Evolutionary conservation across 2,113 vertebrate genomes (phyloP).

Genomic region (Bubo blakistoni): DNA sequence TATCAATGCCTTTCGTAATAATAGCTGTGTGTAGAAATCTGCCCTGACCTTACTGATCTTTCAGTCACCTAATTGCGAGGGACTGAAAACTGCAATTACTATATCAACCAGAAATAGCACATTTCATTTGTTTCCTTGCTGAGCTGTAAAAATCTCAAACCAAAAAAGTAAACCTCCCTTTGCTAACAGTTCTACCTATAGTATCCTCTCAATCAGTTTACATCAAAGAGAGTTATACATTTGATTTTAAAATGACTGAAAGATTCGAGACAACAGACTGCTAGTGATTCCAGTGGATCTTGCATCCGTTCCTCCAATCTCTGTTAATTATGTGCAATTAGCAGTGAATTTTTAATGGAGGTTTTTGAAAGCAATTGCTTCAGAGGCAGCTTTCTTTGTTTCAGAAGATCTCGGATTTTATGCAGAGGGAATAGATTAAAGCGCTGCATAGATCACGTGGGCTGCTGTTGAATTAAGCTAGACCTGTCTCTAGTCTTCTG

Average conservation of each 20-base stretch:
- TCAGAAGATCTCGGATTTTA: not conserved
- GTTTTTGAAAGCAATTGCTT: constrained; percentile 18
- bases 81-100: constrained; percentile 18
- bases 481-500: not conserved
- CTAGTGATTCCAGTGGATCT: not conserved
- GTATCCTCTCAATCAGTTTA: not conserved
- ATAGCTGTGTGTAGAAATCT: not conserved
- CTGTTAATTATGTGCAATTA: constrained; percentile 20
- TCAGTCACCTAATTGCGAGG: not conserved
- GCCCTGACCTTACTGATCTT: not conserved
- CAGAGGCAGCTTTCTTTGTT: constrained; percentile 11
- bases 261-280: not conserved
- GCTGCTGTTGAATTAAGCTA: not conserved
- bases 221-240: not conserved
- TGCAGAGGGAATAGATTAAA: not conserved
- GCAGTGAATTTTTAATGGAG: constrained; percentile 10
- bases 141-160: not conserved
- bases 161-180: not conserved
- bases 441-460: not conserved
- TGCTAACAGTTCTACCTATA: not conserved
- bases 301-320: not conserved
- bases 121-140: not conserved
- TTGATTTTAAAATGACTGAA: not conserved
- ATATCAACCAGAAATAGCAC: not conserved
- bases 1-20: not conserved